phyloP scores from a whole-genome alignment of 2,797 vertebrate genomes.

The Rhynchotus rufescens region DNA sequence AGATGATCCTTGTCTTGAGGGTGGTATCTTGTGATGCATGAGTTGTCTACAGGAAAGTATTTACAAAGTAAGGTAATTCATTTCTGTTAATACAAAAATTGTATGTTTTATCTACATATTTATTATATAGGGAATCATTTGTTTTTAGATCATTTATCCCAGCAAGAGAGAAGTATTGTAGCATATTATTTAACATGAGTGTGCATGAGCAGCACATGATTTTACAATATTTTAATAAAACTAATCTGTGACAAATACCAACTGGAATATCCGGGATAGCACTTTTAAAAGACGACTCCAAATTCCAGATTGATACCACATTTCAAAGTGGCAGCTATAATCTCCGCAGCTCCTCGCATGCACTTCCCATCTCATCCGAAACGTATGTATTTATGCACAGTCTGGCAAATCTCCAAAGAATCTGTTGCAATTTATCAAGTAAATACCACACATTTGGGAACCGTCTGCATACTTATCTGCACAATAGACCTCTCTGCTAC shows the following conservation, averaged over 20 bases:
- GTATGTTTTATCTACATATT: not conserved
- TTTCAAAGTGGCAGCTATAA: not conserved
- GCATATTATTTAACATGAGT: not conserved
- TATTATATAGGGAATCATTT: not conserved
- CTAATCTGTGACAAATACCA: not conserved
- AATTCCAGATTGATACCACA: rapidly evolving
- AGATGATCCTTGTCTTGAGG: conserved; percentile 2
- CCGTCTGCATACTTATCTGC: not conserved
- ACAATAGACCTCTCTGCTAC: not conserved
- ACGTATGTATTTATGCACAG: not conserved
- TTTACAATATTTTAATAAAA: conserved; percentile 8
- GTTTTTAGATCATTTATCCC: not conserved
- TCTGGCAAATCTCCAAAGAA: not conserved
- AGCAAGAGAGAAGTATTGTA: not conserved
- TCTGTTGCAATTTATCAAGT: not conserved
- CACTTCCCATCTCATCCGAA: not conserved
- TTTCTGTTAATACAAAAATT: conserved; percentile 7
- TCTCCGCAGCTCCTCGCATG: not conserved
- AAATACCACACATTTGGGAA: not conserved
- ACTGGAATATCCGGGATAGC: not conserved
- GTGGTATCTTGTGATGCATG: conserved; percentile 28
- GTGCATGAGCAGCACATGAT: not conserved
- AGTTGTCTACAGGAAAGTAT: not conserved
- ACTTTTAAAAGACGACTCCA: not conserved
- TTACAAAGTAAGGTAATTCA: conserved; percentile 2